Conservation (phyloP, 2,888 invertebrate species). For the Heliothis peltigera region DNA sequence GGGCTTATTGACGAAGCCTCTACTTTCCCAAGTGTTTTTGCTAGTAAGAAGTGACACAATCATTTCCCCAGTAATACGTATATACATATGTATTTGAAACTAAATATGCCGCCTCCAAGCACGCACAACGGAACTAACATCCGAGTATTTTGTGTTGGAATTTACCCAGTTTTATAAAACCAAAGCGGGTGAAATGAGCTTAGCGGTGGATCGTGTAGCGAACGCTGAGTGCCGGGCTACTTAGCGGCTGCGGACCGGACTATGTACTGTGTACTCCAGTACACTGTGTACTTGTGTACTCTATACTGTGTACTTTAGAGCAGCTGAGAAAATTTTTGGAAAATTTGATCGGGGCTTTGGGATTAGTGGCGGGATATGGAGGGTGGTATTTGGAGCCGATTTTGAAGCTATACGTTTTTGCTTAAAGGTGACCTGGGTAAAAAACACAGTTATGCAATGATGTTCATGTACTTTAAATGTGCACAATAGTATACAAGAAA, state of each 20-base stretch:
- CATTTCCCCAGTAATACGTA: too few relatives aligned
- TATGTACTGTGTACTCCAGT: slow-evolving; percentile 35
- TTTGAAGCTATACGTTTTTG: slow-evolving; percentile 1
- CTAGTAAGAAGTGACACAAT: too few relatives aligned
- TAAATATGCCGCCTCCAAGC: slow-evolving; percentile 58
- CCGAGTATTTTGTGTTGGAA: slow-evolving; percentile 75
- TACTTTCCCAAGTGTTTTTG: too few relatives aligned
- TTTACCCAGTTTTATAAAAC: slow-evolving; percentile 88
- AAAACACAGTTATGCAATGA: not conserved
- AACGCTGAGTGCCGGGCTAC: slow-evolving; percentile 78
- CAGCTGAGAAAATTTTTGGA: slow-evolving; percentile 46
- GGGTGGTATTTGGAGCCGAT: not conserved
- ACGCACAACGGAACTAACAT: slow-evolving; percentile 41
- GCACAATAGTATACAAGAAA: too few relatives aligned
- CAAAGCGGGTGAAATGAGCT: slow-evolving; percentile 86
- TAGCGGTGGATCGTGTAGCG: slow-evolving; percentile 79
- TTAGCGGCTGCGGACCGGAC: slow-evolving; percentile 71
- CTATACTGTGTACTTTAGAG: slow-evolving; percentile 37
- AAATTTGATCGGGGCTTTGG: slow-evolving; percentile 47
- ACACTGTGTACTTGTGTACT: slow-evolving; percentile 41
- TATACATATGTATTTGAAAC: too few relatives aligned
- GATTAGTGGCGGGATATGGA: slow-evolving; percentile 39
- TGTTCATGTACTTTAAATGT: too few relatives aligned
- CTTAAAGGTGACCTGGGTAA: not conserved
- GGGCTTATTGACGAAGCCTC: too few relatives aligned